Base-by-base conservation (phyloP, 2,888 invertebrate species). In the Callyntrura sp. region DNA sequence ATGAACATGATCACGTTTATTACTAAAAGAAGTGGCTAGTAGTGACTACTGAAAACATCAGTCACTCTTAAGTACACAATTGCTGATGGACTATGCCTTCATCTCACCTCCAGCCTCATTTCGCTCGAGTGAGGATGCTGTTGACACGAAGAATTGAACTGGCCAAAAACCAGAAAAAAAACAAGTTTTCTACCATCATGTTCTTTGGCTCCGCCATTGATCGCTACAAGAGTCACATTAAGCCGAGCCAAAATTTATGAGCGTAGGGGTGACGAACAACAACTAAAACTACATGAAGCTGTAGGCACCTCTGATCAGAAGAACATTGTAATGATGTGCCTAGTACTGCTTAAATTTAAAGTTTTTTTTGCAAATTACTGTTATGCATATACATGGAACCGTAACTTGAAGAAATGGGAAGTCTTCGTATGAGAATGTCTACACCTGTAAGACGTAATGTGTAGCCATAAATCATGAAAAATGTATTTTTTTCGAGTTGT, bases 111-210 rank as follows among this genome's bases (percentile, higher is more conserved):
- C 45, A 11, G 28, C 14, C 3, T 28, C 14, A 14, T 28, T 35
- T 35, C 35, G 35, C 35, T 35, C 6, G 45, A 68, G 28, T 79
- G 78, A 86, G 35, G 68, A 86, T 78, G 85, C 48, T 65, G 60
- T 57, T 73, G 14, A 51, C 62, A 45, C 48, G 78, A 78, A 70
- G 62, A 35, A 68, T 86, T 79, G 68, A 68, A 68, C 51, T 73
- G 86, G 79, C 79, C 78, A 76, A 86, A 78, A 86, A 86, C 23
- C 28, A 79, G 79, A 62, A 86, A 78, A 86, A 86, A 78, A 86
- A 86, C 86, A 86, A 43, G 86, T 86, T 86, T 79, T 86, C 79
- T 76, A 86, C 51, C 86, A 79, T 79, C n/a, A 35, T 35, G 35
- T 79, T 79, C n/a, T 83, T n/a, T 70, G 43, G n/a, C 17, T 43